Conservation (phyloP, 2,113 vertebrate genomes). For the Noctilio leporinus region DNA sequence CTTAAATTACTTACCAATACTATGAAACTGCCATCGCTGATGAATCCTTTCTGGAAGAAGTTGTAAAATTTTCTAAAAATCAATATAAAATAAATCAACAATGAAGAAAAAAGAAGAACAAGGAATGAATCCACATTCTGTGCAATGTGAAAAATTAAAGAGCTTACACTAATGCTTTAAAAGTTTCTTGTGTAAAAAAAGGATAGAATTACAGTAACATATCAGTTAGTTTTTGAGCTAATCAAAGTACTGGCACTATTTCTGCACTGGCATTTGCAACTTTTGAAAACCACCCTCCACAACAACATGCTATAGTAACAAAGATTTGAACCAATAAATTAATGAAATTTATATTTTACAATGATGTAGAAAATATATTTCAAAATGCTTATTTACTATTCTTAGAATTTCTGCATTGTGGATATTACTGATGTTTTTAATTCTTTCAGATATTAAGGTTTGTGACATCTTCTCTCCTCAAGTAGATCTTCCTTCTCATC, state of each 20-base stretch:
- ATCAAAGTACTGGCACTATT: neutral
- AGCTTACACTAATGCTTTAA: neutral
- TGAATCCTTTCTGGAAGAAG: conserved; percentile 97
- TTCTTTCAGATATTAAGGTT: neutral
- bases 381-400: conserved; percentile 26
- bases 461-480: neutral
- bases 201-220: neutral
- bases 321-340: conserved; percentile 4
- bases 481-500: neutral
- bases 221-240: neutral
- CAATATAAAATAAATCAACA: conserved; percentile 41
- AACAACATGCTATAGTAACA: neutral
- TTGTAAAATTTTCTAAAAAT: conserved; percentile 96
- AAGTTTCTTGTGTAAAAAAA: neutral
- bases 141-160: neutral
- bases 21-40: conserved; percentile 98
- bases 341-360: neutral
- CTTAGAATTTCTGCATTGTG: neutral
- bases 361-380: conserved; percentile 1
- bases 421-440: neutral
- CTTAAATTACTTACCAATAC: conserved; percentile 88
- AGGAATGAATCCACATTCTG: conserved; percentile 2
- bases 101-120: neutral
- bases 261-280: neutral
- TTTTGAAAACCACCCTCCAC: neutral